A percentile compares a stretch with the other conserved stretches of the same genome.
Conservation (phyloP, 2,888 invertebrate species). For the Dasysyrphus albostriatus region DNA sequence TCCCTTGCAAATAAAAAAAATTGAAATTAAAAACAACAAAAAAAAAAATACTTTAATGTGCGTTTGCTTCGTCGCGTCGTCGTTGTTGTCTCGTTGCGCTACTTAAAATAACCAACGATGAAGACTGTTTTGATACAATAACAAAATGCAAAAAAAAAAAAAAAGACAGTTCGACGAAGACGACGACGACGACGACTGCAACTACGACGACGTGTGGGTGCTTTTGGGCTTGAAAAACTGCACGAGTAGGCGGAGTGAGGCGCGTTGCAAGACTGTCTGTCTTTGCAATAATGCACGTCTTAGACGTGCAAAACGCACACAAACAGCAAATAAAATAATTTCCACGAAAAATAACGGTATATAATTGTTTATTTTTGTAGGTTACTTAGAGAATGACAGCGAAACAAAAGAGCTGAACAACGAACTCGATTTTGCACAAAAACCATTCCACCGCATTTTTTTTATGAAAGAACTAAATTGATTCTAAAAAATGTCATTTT, state of each 20-base stretch:
- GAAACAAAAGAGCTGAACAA: constrained; percentile 68
- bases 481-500: constrained; percentile 46
- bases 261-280: constrained; percentile 64
- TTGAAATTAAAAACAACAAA: background rate
- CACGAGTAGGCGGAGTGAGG: constrained; percentile 71
- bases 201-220: constrained; percentile 67
- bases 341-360: constrained; percentile 72
- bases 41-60: constrained; percentile 58
- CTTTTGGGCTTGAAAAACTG: constrained; percentile 57
- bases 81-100: constrained; percentile 33
- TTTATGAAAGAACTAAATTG: constrained; percentile 30
- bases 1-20: constrained; percentile 64
- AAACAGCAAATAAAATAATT: constrained; percentile 45
- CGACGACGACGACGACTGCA: background rate
- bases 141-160: constrained; percentile 4
- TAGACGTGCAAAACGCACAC: constrained; percentile 58
- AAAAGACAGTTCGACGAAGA: constrained; percentile 11
- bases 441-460: background rate
- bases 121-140: constrained; percentile 38
- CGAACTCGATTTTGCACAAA: constrained; percentile 51
- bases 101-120: constrained; percentile 47
- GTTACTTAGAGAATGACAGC: constrained; percentile 55
- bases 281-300: constrained; percentile 61
- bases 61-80: constrained; percentile 51
- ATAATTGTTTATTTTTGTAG: constrained; percentile 54